Evolutionary conservation across 2,888 invertebrate species (phyloP).

Genomic region (Dinocampus coccinellae): DNA sequence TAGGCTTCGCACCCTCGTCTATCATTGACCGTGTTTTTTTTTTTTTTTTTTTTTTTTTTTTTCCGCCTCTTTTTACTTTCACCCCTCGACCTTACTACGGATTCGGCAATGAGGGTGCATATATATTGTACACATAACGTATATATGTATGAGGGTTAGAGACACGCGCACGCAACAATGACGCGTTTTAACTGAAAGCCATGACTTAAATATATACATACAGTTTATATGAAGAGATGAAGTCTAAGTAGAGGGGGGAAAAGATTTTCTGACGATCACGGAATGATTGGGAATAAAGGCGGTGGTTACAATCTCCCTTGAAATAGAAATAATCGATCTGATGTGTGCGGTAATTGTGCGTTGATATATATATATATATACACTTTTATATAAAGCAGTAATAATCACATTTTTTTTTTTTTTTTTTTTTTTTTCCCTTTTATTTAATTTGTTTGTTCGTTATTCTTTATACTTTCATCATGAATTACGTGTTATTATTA

Average conservation of each 20-base stretch:
- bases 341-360: constrained; percentile 3
- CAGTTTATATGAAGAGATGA: neutral
- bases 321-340: constrained; percentile 10
- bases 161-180: constrained; percentile 5
- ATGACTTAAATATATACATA: neutral
- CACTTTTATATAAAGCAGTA: neutral
- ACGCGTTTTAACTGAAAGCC: constrained; percentile 14
- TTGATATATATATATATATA: neutral
- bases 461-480: too few species aligned
- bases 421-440: neutral
- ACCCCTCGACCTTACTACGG: constrained; percentile 22
- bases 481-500: too few species aligned
- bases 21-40: neutral
- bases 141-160: neutral
- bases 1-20: constrained; percentile 29
- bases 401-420: neutral
- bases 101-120: constrained; percentile 33
- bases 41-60: neutral
- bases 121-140: neutral
- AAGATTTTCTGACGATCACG: constrained; percentile 17
- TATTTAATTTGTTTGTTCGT: too few species aligned
- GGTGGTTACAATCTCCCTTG: constrained; percentile 5
- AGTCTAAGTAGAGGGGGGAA: neutral
- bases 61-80: neutral
- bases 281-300: constrained; percentile 3